A percentile compares a stretch with the other conserved stretches of the same genome.
Conservation (phyloP, 2,113 vertebrate genomes). For the Xiphophorus couchianus region DNA sequence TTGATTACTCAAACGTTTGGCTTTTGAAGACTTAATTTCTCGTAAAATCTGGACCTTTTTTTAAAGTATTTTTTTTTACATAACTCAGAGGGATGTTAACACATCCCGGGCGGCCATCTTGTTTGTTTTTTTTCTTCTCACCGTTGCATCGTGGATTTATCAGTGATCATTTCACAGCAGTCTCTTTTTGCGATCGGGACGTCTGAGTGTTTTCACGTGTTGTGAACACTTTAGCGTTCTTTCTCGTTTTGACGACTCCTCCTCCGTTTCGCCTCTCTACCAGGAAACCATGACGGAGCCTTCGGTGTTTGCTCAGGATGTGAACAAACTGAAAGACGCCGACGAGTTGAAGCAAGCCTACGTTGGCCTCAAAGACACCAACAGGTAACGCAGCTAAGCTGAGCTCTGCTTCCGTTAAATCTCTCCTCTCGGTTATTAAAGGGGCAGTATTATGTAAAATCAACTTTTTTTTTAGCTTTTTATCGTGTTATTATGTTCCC, state of each 20-base stretch:
- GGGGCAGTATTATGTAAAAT: too few species aligned
- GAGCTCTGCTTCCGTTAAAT: background rate
- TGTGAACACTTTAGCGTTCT: background rate
- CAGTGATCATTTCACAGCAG: background rate
- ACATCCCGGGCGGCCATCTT: too few species aligned
- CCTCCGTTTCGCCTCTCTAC: background rate
- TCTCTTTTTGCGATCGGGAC: background rate
- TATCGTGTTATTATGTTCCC: too few species aligned
- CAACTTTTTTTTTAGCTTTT: too few species aligned
- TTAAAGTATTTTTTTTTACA: too few species aligned
- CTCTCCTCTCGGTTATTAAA: background rate
- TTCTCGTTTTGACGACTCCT: conserved; percentile 4
- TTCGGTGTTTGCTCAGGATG: conserved; percentile 88
- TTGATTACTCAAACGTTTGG: too few species aligned
- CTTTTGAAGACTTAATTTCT: too few species aligned
- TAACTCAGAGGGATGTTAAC: too few species aligned
- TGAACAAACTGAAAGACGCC: conserved; percentile 95
- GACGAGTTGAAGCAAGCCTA: conserved; percentile 97
- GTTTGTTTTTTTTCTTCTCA: background rate
- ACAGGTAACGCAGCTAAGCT: conserved; percentile 78
- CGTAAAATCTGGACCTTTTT: too few species aligned
- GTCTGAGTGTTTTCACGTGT: background rate
- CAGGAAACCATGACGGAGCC: conserved; percentile 98
- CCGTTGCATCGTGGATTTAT: background rate
- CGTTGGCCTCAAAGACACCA: conserved; percentile 96